A percentile compares a stretch with the other conserved stretches of the same genome.
Evolutionary conservation across 1,140 invertebrate genomes (phyloP).

Genomic region (Drosophila azteca): DNA sequence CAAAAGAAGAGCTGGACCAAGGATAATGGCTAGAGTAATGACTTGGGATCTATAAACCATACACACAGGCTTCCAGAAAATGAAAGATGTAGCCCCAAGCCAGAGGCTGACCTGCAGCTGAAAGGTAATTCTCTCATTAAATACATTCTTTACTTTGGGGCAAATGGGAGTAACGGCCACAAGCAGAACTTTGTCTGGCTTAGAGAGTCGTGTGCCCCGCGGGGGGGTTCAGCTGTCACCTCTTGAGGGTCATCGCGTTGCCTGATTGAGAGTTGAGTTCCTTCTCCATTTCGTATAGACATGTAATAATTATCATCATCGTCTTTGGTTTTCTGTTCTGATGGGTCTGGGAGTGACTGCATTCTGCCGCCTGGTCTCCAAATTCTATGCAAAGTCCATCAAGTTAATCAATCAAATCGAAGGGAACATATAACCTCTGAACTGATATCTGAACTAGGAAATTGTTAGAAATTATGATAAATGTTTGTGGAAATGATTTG

Average conservation of each 20-base stretch:
- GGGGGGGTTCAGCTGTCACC: too few species aligned
- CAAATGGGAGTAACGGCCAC: too few species aligned
- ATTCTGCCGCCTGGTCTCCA: constrained; percentile 21
- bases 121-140: too few species aligned
- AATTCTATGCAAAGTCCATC: constrained; percentile 48
- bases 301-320: constrained; percentile 60
- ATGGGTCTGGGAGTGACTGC: constrained; percentile 52
- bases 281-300: not conserved
- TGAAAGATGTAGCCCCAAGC: constrained; percentile 10
- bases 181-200: too few species aligned
- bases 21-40: constrained; percentile 15
- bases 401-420: constrained; percentile 68
- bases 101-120: not conserved
- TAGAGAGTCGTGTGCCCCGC: too few species aligned
- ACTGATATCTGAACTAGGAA: too few species aligned
- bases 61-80: constrained; percentile 16
- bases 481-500: constrained; percentile 10
- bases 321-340: constrained; percentile 50
- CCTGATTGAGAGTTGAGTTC: too few species aligned
- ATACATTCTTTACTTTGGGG: too few species aligned
- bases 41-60: constrained; percentile 13
- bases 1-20: not conserved
- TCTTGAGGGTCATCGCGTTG: too few species aligned
- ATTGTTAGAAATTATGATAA: too few species aligned
- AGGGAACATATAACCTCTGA: constrained; percentile 32